These are phyloP conservation scores for Ophioderma brevispina DNA, from an alignment of 35 echinoderm and acorn worm genomes.

Conservation along the genomic window DNA sequence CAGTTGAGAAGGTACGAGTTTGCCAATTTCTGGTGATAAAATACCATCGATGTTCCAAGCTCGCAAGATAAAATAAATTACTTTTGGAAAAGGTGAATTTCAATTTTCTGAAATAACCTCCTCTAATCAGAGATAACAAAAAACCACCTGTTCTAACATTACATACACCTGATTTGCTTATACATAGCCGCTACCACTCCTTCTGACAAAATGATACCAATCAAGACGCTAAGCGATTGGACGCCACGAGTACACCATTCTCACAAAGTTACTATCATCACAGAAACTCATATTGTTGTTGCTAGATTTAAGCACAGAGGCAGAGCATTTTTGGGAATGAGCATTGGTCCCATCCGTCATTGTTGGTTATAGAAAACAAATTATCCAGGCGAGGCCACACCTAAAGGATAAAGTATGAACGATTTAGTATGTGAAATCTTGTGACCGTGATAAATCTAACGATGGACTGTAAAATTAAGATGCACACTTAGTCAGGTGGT, in stretches of 20 bases:
- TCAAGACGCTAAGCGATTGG: not conserved
- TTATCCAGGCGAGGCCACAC: not conserved
- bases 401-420: not conserved
- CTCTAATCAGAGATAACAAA: not conserved
- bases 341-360: not conserved
- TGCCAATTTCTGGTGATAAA: no score
- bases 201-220: slow-evolving; percentile 15
- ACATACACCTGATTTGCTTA: not conserved
- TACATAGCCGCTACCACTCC: not conserved
- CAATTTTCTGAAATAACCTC: not conserved
- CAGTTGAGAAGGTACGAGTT: no score
- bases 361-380: not conserved
- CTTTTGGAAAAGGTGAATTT: not conserved
- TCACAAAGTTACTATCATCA: slow-evolving; percentile 7
- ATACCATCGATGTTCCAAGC: no score
- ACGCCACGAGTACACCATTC: not conserved
- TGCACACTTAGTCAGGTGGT: not conserved
- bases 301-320: no score
- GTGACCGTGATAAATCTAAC: not conserved
- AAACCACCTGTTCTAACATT: not conserved
- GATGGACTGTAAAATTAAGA: not conserved
- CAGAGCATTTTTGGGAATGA: not conserved
- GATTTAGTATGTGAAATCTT: not conserved
- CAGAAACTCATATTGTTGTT: not conserved
- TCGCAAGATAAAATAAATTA: not conserved